Evolutionary conservation across 2,797 vertebrate species (phyloP), one percentile per base, ranked within the genome.

Genomic region (Gila robusta): DNA sequence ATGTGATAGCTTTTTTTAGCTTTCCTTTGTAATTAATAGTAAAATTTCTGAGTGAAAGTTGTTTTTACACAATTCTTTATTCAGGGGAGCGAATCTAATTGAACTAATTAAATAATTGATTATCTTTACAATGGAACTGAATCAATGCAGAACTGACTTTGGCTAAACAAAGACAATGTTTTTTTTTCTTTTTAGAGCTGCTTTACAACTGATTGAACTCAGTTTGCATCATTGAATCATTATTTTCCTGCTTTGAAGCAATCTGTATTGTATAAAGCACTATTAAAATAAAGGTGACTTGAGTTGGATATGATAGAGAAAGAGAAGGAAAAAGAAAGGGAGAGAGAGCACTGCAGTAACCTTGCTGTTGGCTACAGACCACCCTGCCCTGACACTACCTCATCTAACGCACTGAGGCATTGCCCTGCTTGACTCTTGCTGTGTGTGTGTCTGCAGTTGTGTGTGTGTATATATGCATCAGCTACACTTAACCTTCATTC

Each of bases 281-380:
- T 7, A 32, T 64, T 32, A 66, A 17, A 32, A 66, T 16, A 66
- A 56, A 35, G 35, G 19, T 66, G 72, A 32, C 2, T 47, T 32
- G 32, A 39, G 1, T 49, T 35, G 26, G 32, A 64, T 47, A 47
- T 73, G 28, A 71, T 21, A 35, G n/a, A 84, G 44, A 71, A 8
- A 82, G 32, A 91, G 85, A 88, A 82, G 84, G 72, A 87, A 79
- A 89, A 74, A 87, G 81, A 90, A 89, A 93, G 88, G 69, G 84
- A 86, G 82, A 82, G 84, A 85, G 89, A 90, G 92, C 91, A 90
- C 89, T 92, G 91, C 85, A 88, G 83, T 93, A 90, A 94, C 93
- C 93, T 94, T 93, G 92, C 94, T 94, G 89, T 91, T 52, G 93
- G 94, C 91, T 88, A 92, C 5, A 78, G 79, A 78, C 87, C 82